Conservation (phyloP, 2,888 invertebrate genomes). For the Chrysolina americana region DNA sequence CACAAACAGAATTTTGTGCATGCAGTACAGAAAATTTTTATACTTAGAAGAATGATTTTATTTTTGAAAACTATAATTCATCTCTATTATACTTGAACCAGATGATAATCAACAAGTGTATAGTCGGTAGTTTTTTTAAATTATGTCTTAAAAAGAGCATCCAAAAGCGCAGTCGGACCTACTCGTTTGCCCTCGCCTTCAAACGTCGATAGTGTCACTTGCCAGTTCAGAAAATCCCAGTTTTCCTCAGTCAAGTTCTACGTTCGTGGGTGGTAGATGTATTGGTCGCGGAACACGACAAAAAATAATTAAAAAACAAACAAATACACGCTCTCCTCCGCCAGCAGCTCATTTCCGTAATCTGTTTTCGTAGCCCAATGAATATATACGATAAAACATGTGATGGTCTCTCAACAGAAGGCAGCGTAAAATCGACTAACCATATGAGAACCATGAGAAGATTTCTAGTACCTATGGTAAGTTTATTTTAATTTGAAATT, state of each 20-base stretch:
- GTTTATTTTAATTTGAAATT: conserved; percentile 50
- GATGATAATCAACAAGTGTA: no score
- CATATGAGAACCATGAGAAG: conserved; percentile 50
- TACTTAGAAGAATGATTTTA: no score
- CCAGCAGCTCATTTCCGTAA: neutral
- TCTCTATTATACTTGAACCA: no score
- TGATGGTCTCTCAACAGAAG: neutral
- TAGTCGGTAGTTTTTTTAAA: neutral
- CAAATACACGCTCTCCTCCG: neutral
- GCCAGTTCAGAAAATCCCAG: conserved; percentile 15
- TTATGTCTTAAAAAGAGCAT: neutral
- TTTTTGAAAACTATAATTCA: no score
- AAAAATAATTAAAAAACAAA: conserved; percentile 9
- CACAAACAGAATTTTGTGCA: no score
- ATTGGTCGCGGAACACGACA: neutral
- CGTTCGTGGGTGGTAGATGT: conserved; percentile 2
- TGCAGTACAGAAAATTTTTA: no score
- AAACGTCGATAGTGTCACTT: conserved; percentile 20
- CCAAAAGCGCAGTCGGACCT: neutral
- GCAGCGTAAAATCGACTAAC: neutral
- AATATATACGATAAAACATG: conserved; percentile 15
- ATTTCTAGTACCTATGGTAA: conserved; percentile 51
- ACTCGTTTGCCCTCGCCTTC: neutral
- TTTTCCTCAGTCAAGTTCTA: conserved; percentile 20
- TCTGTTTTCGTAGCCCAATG: conserved; percentile 4